These are phyloP conservation scores for Emmelina monodactyla DNA, from an alignment of 2,888 invertebrate species.

Conservation along the genomic window DNA sequence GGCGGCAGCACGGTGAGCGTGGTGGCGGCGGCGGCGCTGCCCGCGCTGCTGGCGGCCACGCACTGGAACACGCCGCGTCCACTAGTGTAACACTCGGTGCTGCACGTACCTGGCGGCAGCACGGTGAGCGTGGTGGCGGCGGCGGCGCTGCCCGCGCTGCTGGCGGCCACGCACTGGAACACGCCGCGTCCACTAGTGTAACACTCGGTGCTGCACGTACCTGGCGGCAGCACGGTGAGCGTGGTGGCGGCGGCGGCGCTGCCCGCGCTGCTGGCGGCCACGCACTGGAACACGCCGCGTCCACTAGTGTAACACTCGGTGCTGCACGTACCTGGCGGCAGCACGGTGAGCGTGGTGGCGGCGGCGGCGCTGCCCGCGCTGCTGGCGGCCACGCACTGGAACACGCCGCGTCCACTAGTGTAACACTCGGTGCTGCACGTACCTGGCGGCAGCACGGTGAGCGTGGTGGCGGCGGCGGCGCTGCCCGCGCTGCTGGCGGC, in stretches of 20 bases:
- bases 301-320: no score
- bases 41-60: conserved; percentile 84
- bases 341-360: conserved; percentile 80
- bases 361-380: conserved; percentile 86
- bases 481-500: conserved; percentile 87
- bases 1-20: conserved; percentile 82
- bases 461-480: conserved; percentile 80
- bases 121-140: conserved; percentile 81
- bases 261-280: conserved; percentile 86
- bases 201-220: no score
- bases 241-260: conserved; percentile 83
- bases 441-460: no score
- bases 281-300: conserved; percentile 96
- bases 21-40: conserved; percentile 83
- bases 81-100: no score
- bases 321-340: no score
- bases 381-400: conserved; percentile 92
- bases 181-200: no score
- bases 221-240: no score
- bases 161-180: conserved; percentile 92
- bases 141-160: conserved; percentile 86
- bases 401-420: no score
- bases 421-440: no score
- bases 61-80: conserved; percentile 98
- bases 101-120: no score